phyloP scores from a whole-genome alignment of 2,888 invertebrate species.

The Drosophila lutescens region DNA sequence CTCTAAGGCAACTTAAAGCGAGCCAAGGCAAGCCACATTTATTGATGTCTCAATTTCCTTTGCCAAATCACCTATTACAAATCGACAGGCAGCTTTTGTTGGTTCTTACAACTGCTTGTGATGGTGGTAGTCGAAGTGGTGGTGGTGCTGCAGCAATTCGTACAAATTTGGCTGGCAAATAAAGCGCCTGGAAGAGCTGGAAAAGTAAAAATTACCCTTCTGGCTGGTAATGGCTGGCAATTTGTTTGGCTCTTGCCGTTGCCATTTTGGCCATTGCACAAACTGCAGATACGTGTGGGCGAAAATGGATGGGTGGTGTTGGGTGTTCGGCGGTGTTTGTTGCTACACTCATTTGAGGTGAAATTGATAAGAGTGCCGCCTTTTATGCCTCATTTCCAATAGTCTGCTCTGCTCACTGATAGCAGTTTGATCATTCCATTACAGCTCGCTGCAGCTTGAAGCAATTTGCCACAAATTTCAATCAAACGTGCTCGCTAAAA shows the following conservation, averaged over 20 bases:
- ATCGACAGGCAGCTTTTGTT: slow-evolving; percentile 64
- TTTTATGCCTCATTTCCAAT: slow-evolving; percentile 54
- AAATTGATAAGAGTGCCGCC: slow-evolving; percentile 49
- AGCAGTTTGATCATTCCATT: slow-evolving; percentile 56
- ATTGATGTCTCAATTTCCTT: slow-evolving; percentile 82
- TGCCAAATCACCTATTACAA: slow-evolving; percentile 79
- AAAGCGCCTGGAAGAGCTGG: slow-evolving; percentile 63
- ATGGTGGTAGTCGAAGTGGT: slow-evolving; percentile 15
- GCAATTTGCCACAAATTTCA: slow-evolving; percentile 80
- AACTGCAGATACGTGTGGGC: slow-evolving; percentile 52
- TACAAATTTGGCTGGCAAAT: slow-evolving; percentile 79
- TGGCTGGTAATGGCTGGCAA: slow-evolving; percentile 72
- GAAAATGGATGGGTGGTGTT: neutral
- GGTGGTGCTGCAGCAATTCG: slow-evolving; percentile 65
- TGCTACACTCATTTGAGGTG: slow-evolving; percentile 38
- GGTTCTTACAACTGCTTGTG: slow-evolving; percentile 39
- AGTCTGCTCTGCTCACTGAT: slow-evolving; percentile 47
- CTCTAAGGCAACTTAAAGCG: slow-evolving; percentile 32
- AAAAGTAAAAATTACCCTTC: slow-evolving; percentile 78
- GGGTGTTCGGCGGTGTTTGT: neutral
- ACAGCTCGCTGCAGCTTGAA: slow-evolving; percentile 50
- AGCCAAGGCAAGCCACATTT: slow-evolving; percentile 70
- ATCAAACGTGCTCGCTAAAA: slow-evolving; percentile 75
- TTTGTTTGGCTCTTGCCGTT: slow-evolving; percentile 70
- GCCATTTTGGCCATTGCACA: slow-evolving; percentile 42